phyloP scores from a whole-genome alignment of 2,888 invertebrate genomes.

The Ophion costatus region DNA sequence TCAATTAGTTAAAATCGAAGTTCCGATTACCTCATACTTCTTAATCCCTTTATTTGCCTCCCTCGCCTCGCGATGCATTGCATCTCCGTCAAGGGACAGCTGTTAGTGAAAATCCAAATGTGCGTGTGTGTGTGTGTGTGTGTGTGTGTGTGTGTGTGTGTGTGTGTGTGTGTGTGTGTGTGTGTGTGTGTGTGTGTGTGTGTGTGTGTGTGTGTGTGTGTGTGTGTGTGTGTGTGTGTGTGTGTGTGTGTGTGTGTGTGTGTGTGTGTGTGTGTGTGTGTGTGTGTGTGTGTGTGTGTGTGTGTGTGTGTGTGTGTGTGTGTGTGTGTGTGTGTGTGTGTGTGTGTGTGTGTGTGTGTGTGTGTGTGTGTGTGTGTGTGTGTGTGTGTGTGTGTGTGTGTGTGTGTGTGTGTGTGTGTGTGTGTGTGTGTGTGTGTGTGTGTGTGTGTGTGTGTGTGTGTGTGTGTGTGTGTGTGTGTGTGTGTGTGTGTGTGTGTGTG shows the following conservation, averaged over 20 bases:
- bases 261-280: not conserved
- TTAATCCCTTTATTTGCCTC: not conserved
- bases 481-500: not conserved
- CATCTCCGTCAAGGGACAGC: not conserved
- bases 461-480: not conserved
- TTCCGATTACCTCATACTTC: too few relatives aligned
- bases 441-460: not conserved
- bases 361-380: not conserved
- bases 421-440: not conserved
- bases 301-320: not conserved
- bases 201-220: not conserved
- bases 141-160: not conserved
- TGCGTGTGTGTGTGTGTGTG: not conserved
- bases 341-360: not conserved
- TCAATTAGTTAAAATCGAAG: too few relatives aligned
- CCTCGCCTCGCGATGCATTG: slow-evolving; percentile 7
- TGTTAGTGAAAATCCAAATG: slow-evolving; percentile 7
- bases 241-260: not conserved
- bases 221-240: not conserved
- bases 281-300: not conserved
- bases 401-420: not conserved
- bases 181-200: not conserved
- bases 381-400: not conserved
- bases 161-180: not conserved
- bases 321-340: not conserved